Evolutionary conservation across 2,888 invertebrate species (phyloP), one percentile per base, ranked within the genome.

Genomic region (Augochlorella aurata): DNA sequence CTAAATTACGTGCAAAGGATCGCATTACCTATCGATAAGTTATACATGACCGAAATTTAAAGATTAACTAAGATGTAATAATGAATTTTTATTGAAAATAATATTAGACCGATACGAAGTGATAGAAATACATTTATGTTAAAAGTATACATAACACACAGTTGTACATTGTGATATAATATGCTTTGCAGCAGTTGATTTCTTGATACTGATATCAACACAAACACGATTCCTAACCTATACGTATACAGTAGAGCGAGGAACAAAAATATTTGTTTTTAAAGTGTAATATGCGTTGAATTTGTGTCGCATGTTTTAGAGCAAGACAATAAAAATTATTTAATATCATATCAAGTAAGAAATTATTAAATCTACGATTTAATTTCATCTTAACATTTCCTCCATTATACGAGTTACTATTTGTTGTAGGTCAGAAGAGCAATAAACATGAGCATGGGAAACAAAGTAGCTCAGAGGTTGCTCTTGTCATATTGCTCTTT

Each of bases 401-500:
- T 45, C 45, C 44, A 38, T 12, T 21, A 21, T 10, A 24, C 29
- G 9, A 18, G 38, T 61, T 58, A 58, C 16, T 58, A 58, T 52
- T 24, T 8, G 7, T 83, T 83, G 7, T 63, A 83, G 83, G 74
- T 77, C 77, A 77, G 45, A 14, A 49, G 18, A 44, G 21, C 24
- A 83, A 70, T 18, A 44, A 65, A 52, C 45, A 84, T 80, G 84
- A 80, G 14, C 47, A 66, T 80, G 29, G 84, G 80, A 52, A 84
- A 80, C 54, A 84, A 87, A 69, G 16, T 85, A 38, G 77, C 75
- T 47, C 91, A 92, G 71, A 89, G 90, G 79, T 80, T 93, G 71
- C 82, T 93, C 73, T 79, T 93, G 45, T 92, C 95, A 86, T 95
- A 95, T 54, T 95, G 95, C 92, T 93, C 95, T 50, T 93, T 95